Conservation (phyloP, 2,888 invertebrate species). For the Anaspis maculata region DNA sequence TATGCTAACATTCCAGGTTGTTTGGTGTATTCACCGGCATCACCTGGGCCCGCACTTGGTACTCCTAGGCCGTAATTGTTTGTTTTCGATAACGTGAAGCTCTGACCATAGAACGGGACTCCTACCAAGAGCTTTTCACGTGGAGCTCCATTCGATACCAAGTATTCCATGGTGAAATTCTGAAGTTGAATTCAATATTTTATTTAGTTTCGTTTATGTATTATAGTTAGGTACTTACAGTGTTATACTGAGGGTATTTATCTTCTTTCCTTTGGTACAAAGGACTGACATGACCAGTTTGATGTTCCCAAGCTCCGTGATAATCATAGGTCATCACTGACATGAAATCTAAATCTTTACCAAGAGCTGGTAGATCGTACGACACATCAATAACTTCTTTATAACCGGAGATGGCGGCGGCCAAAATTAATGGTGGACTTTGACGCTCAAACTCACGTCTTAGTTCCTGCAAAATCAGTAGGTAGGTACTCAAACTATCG, state of each 20-base stretch:
- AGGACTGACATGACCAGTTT: constrained; percentile 76
- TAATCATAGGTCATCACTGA: constrained; percentile 85
- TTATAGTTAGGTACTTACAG: constrained; percentile 55
- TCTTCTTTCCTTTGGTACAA: constrained; percentile 59
- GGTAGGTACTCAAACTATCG: too few relatives aligned
- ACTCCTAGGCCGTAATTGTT: constrained; percentile 50
- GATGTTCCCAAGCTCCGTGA: constrained; percentile 80
- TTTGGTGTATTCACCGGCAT: constrained; percentile 70
- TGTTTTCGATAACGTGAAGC: constrained; percentile 57
- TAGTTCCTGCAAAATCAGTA: constrained; percentile 54
- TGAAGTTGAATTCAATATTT: constrained; percentile 39
- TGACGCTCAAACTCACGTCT: constrained; percentile 54
- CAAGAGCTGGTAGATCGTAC: constrained; percentile 68
- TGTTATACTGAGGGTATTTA: constrained; percentile 65
- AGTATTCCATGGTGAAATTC: constrained; percentile 74
- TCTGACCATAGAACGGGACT: constrained; percentile 81
- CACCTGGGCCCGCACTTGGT: constrained; percentile 64
- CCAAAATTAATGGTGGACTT: constrained; percentile 61
- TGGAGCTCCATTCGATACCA: constrained; percentile 65
- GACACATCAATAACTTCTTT: constrained; percentile 82
- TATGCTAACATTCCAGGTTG: constrained; percentile 85
- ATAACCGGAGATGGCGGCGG: constrained; percentile 81
- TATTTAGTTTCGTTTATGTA: constrained; percentile 64
- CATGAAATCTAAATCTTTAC: constrained; percentile 65
- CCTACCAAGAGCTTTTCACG: constrained; percentile 72